Conservation (phyloP, 2,888 invertebrate genomes). For the Caenorhabditis panamensis region DNA sequence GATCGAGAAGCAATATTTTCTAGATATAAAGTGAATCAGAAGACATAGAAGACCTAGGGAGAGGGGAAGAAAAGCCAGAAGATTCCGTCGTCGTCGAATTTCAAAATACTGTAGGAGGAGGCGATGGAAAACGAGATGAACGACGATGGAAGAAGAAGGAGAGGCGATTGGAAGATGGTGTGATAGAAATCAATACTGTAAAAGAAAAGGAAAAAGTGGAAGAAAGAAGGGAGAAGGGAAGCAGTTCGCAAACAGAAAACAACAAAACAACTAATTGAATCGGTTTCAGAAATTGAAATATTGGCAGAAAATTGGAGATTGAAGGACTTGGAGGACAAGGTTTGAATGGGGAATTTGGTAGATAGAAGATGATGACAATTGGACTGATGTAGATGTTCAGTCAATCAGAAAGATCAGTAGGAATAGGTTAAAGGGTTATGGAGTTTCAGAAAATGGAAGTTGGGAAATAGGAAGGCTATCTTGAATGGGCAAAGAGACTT, state of each 20-base stretch:
- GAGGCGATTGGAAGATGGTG: slow-evolving; percentile 16
- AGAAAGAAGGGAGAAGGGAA: slow-evolving; percentile 4
- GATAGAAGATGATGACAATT: background rate
- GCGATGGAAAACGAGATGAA: slow-evolving; percentile 55
- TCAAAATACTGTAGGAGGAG: slow-evolving; percentile 48
- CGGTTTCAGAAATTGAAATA: slow-evolving; percentile 20
- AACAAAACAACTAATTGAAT: slow-evolving; percentile 22
- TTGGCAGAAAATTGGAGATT: background rate
- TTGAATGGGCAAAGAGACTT: too few species aligned
- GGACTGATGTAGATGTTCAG: slow-evolving; percentile 8
- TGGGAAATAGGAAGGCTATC: too few species aligned
- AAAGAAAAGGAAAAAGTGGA: slow-evolving; percentile 6
- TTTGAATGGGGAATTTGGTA: background rate
- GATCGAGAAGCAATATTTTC: slow-evolving; percentile 62
- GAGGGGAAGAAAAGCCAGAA: slow-evolving; percentile 39
- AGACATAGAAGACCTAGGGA: slow-evolving; percentile 17
- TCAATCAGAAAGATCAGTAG: background rate
- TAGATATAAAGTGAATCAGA: slow-evolving; percentile 59
- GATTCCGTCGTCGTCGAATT: slow-evolving; percentile 46
- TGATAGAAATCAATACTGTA: slow-evolving; percentile 58
- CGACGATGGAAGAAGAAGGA: slow-evolving; percentile 22
- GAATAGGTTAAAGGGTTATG: background rate
- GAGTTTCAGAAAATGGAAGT: background rate
- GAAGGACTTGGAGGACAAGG: background rate
- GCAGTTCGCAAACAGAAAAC: background rate